Evolutionary conservation across 2,113 vertebrate genomes (phyloP).

Genomic region (Tricholaema leucomelas): DNA sequence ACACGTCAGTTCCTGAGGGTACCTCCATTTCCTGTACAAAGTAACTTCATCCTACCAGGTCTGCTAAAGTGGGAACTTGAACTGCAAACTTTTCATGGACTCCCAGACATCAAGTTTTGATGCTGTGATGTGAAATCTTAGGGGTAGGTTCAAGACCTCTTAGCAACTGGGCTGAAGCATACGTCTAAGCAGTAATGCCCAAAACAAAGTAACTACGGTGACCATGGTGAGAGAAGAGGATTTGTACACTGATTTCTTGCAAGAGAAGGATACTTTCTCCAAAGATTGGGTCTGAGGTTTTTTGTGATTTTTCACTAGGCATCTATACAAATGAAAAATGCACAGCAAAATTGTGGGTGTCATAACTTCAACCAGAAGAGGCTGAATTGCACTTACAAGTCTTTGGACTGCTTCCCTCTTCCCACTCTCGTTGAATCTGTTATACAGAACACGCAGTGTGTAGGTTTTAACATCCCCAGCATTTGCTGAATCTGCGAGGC

Average conservation of each 20-base stretch:
- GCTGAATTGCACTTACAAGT: constrained; percentile 10
- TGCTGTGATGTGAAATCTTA: neutral
- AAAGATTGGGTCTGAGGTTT: neutral
- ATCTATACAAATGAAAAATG: constrained; percentile 24
- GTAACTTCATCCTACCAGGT: neutral
- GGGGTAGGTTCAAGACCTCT: neutral
- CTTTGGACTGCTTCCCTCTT: constrained; percentile 40
- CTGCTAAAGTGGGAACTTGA: neutral
- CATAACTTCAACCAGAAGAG: neutral
- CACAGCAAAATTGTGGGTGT: constrained; percentile 1
- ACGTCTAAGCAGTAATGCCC: neutral
- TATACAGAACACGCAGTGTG: neutral
- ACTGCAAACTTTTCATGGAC: neutral
- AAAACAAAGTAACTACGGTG: neutral
- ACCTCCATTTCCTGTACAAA: neutral
- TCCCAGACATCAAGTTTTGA: neutral
- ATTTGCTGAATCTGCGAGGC: neutral
- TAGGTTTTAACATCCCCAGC: constrained; percentile 7
- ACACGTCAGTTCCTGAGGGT: neutral
- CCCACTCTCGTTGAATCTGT: constrained; percentile 9
- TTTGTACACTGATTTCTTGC: neutral
- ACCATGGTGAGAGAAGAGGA: neutral
- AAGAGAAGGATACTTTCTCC: neutral
- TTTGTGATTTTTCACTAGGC: neutral
- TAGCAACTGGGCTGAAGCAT: neutral